Evolutionary conservation across 2,888 invertebrate genomes (phyloP).

Genomic region (Horisme vitalbata): DNA sequence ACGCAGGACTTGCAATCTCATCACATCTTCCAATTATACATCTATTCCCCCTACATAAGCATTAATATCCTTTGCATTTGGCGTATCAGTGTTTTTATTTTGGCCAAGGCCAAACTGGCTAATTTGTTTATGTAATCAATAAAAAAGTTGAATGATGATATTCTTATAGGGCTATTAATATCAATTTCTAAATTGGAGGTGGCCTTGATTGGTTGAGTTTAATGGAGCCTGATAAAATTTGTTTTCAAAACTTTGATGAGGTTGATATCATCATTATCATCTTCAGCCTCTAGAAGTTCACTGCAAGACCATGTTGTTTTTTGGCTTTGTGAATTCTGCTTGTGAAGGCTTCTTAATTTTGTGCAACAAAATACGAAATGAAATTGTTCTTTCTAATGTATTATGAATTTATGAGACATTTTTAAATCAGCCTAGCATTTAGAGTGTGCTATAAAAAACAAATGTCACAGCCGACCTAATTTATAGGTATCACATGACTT

Average conservation of each 20-base stretch:
- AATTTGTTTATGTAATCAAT: not conserved
- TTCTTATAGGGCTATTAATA: constrained; percentile 2
- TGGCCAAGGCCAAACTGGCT: constrained; percentile 8
- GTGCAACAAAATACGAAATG: too few relatives aligned
- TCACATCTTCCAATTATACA: not conserved
- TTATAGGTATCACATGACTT: too few relatives aligned
- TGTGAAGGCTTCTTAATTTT: too few relatives aligned
- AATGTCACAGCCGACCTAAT: too few relatives aligned
- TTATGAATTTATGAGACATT: too few relatives aligned
- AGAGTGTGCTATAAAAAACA: too few relatives aligned
- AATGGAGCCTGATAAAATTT: not conserved
- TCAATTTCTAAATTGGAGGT: constrained; percentile 3
- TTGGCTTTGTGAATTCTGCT: too few relatives aligned
- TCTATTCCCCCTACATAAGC: constrained; percentile 3
- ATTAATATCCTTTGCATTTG: constrained; percentile 2
- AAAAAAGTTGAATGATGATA: not conserved
- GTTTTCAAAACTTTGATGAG: not conserved
- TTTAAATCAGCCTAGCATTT: too few relatives aligned
- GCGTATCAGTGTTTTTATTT: not conserved
- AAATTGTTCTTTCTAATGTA: too few relatives aligned
- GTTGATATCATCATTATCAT: too few relatives aligned
- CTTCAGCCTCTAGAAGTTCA: too few relatives aligned
- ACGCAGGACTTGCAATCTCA: not conserved
- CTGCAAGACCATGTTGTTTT: too few relatives aligned
- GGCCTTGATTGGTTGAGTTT: not conserved